Evolutionary conservation across 2,888 invertebrate species (phyloP).

Genomic region (Drosophila leonis): DNA sequence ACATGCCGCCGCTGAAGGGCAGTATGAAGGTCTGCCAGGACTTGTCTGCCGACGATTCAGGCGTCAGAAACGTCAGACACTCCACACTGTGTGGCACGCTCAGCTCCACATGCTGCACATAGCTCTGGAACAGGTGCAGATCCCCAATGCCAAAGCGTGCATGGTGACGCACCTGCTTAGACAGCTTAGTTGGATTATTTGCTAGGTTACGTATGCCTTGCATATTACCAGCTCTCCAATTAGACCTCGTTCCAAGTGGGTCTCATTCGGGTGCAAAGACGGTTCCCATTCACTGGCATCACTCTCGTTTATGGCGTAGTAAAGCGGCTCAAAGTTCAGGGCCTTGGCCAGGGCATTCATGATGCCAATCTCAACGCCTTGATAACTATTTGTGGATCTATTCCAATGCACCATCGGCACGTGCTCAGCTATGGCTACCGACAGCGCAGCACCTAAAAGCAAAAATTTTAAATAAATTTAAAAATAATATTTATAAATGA

Average conservation of each 20-base stretch:
- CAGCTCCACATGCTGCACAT: slow-evolving; percentile 90
- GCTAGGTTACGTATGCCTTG: too few species aligned
- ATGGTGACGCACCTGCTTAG: slow-evolving; percentile 85
- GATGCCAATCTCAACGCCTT: slow-evolving; percentile 83
- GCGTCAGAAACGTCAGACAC: slow-evolving; percentile 93
- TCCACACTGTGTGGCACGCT: slow-evolving; percentile 92
- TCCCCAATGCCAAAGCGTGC: slow-evolving; percentile 92
- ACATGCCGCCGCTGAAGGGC: slow-evolving; percentile 92
- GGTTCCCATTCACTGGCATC: slow-evolving; percentile 86
- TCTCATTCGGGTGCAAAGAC: slow-evolving; percentile 87
- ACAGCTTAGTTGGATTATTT: background rate
- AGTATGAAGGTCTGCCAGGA: slow-evolving; percentile 93
- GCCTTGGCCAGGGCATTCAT: slow-evolving; percentile 88
- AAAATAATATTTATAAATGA: background rate
- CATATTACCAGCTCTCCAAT: slow-evolving; percentile 89
- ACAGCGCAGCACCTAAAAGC: slow-evolving; percentile 73
- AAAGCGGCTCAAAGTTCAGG: slow-evolving; percentile 90
- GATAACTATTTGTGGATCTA: slow-evolving; percentile 47
- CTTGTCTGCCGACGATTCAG: slow-evolving; percentile 92
- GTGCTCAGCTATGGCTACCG: slow-evolving; percentile 78
- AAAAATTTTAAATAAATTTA: background rate
- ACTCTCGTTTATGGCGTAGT: slow-evolving; percentile 89
- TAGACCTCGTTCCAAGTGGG: slow-evolving; percentile 88
- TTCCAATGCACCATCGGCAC: slow-evolving; percentile 81
- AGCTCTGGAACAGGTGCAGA: slow-evolving; percentile 90